These are phyloP conservation scores for Subacronicta megacephala DNA, from an alignment of 2,888 invertebrate genomes.

Conservation along the genomic window DNA sequence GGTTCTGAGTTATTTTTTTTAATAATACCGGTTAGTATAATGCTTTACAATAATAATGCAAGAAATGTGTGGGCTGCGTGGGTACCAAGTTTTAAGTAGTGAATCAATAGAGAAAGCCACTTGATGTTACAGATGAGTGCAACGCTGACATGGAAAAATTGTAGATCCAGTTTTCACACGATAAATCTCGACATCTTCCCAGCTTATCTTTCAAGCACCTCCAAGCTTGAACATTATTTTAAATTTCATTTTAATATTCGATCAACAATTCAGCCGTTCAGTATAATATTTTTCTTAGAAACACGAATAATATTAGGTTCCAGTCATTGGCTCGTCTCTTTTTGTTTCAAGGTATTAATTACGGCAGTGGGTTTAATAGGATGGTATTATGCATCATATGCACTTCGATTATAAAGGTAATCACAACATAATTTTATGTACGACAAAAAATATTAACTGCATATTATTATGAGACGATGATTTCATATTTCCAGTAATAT, in stretches of 20 bases:
- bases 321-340: constrained; percentile 72
- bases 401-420: constrained; percentile 75
- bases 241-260: constrained; percentile 36
- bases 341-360: constrained; percentile 77
- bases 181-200: background rate
- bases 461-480: constrained; percentile 59
- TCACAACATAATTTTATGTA: constrained; percentile 69
- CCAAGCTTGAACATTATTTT: constrained; percentile 22
- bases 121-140: constrained; percentile 16
- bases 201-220: constrained; percentile 1
- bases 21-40: constrained; percentile 7
- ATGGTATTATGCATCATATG: constrained; percentile 76
- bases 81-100: no score
- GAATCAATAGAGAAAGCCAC: constrained; percentile 21
- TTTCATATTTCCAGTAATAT: constrained; percentile 55
- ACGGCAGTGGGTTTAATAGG: constrained; percentile 74
- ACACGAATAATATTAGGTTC: constrained; percentile 66
- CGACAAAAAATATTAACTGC: constrained; percentile 69
- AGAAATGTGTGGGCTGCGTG: constrained; percentile 18
- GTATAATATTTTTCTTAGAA: constrained; percentile 72
- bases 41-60: constrained; percentile 5
- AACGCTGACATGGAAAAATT: constrained; percentile 19
- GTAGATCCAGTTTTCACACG: constrained; percentile 29
- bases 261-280: constrained; percentile 61
- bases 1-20: constrained; percentile 4